phyloP scores from a whole-genome alignment of 1,140 invertebrate genomes.

The Zaprionus tsacasi region DNA sequence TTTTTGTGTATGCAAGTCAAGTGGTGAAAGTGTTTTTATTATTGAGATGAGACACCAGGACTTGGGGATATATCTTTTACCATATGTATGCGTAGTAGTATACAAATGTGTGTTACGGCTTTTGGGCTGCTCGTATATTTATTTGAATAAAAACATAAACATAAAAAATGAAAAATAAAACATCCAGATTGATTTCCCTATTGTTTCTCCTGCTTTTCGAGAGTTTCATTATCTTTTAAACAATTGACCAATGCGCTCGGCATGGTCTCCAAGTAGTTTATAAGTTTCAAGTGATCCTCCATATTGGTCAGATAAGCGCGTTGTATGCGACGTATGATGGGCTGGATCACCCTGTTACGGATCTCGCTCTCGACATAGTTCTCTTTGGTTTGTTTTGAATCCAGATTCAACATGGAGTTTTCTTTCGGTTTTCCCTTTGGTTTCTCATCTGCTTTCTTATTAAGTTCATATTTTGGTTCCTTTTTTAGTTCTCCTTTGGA shows the following conservation, averaged over 20 bases:
- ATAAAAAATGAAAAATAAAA: not conserved
- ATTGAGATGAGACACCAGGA: not conserved
- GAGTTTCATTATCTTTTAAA: not conserved
- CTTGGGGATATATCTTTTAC: not conserved
- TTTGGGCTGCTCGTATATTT: no score
- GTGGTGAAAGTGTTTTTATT: not conserved
- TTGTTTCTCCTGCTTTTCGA: not conserved
- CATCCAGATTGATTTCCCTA: not conserved
- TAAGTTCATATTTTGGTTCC: no score
- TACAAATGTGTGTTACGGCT: no score
- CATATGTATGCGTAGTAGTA: no score
- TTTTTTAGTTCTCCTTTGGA: not conserved
- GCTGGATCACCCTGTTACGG: not conserved
- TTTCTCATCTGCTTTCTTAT: not conserved
- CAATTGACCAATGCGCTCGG: not conserved
- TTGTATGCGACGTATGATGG: slow-evolving; percentile 12
- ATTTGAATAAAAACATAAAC: no score
- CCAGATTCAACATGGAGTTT: not conserved
- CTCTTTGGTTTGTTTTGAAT: not conserved
- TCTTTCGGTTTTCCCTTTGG: not conserved
- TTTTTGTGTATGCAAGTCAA: slow-evolving; percentile 23
- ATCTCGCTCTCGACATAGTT: not conserved
- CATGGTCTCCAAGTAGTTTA: not conserved
- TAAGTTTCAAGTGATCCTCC: not conserved
- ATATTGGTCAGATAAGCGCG: slow-evolving; percentile 2